Evolutionary conservation across 2,888 invertebrate genomes (phyloP).

Genomic region (Phyto melanocephala): DNA sequence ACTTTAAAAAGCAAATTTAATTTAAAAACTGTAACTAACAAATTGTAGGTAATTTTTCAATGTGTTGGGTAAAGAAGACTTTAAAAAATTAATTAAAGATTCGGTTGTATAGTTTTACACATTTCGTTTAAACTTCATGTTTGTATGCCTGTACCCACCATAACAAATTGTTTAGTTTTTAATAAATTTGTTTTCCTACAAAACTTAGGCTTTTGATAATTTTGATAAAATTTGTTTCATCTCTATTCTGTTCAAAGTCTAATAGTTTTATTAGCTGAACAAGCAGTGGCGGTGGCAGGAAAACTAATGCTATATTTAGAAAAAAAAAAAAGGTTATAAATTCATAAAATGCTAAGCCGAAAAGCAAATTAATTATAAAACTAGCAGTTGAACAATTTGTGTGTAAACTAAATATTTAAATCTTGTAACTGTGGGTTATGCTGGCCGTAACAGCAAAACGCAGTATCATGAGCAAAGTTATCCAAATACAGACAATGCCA

Average conservation of each 20-base stretch:
- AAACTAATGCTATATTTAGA: not conserved
- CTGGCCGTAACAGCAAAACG: not conserved
- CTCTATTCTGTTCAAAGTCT: not conserved
- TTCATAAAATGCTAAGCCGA: not conserved
- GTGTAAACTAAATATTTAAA: not conserved
- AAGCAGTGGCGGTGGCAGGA: not conserved
- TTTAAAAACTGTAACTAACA: not conserved
- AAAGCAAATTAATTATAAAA: not conserved
- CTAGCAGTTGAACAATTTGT: not conserved
- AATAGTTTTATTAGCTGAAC: not conserved
- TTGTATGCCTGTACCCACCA: too few species aligned
- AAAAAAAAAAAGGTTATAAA: slow-evolving; percentile 10
- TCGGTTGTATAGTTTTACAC: too few species aligned
- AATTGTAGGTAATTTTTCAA: slow-evolving; percentile 32
- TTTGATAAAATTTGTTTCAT: too few species aligned
- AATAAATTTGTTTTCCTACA: too few species aligned
- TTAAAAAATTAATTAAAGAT: too few species aligned
- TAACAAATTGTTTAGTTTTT: too few species aligned
- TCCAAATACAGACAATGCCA: too few species aligned
- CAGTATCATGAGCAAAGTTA: too few species aligned
- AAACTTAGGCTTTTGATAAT: too few species aligned
- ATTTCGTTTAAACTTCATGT: too few species aligned
- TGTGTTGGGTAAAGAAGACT: not conserved
- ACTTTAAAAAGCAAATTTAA: not conserved
- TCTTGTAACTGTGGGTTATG: not conserved